Conservation (phyloP, 2,888 invertebrate genomes). For the Drosophila pegasa region DNA sequence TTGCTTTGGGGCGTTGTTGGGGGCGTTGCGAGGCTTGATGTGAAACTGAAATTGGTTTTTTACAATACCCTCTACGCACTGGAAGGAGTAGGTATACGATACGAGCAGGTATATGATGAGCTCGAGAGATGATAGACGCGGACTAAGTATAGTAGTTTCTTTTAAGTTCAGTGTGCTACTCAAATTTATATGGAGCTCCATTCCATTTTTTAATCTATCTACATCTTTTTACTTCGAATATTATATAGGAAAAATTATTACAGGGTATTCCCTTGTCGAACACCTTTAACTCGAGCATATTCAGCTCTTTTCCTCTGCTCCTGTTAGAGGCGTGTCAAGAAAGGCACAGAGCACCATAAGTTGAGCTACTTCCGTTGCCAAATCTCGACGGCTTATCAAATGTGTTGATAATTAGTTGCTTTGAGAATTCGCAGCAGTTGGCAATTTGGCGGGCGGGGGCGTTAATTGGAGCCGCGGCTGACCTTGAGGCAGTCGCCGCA, state of each 20-base stretch:
- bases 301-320: neutral
- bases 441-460: slow-evolving; percentile 29
- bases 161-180: too few species aligned
- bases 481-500: slow-evolving; percentile 45
- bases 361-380: slow-evolving; percentile 51
- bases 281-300: neutral
- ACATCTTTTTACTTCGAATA: too few species aligned
- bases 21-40: slow-evolving; percentile 71
- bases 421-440: slow-evolving; percentile 33
- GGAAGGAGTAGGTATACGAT: too few species aligned
- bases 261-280: neutral
- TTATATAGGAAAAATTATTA: neutral
- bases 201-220: too few species aligned
- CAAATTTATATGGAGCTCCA: too few species aligned
- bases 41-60: slow-evolving; percentile 77
- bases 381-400: slow-evolving; percentile 52
- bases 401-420: slow-evolving; percentile 73
- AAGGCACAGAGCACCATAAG: neutral
- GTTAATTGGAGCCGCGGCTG: slow-evolving; percentile 32
- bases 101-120: neutral
- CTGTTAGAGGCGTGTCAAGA: slow-evolving; percentile 10
- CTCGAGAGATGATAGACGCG: neutral
- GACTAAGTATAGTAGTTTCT: neutral
- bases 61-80: neutral
- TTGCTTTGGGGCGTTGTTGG: slow-evolving; percentile 68